phyloP scores from a whole-genome alignment of 2,113 vertebrate species.

The Ctenomys sociabilis region DNA sequence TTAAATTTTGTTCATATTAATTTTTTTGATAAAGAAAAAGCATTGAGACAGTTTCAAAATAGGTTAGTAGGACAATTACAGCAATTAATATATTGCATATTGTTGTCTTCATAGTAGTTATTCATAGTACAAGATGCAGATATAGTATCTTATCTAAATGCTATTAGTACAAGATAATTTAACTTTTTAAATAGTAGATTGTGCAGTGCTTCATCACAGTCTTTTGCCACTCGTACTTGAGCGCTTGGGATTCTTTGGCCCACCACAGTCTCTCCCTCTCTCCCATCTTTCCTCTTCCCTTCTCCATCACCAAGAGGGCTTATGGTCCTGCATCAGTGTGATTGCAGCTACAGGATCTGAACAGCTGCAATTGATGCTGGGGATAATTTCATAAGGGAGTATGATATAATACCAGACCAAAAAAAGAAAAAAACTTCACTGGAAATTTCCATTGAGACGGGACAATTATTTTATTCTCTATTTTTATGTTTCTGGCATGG shows the following conservation, averaged over 20 bases:
- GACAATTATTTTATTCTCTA: background rate
- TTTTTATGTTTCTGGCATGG: too few species aligned
- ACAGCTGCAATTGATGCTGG: background rate
- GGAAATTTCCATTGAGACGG: background rate
- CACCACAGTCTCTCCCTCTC: background rate
- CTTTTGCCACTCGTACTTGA: background rate
- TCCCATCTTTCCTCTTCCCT: background rate
- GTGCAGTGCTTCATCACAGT: background rate
- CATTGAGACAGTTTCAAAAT: too few species aligned
- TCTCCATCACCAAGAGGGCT: background rate
- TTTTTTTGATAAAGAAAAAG: too few species aligned
- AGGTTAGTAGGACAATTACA: too few species aligned
- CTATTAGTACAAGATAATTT: too few species aligned
- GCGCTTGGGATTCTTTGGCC: background rate
- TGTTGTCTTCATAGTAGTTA: too few species aligned
- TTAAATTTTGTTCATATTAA: too few species aligned
- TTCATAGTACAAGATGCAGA: too few species aligned
- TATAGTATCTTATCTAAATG: too few species aligned
- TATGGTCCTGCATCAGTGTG: background rate
- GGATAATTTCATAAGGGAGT: background rate
- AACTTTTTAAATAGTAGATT: background rate
- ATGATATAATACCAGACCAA: background rate
- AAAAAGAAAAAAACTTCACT: background rate
- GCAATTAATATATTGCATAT: too few species aligned
- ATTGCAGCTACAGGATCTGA: background rate